Percentiles rank a stretch among this genome's conserved stretches.
Evolutionary conservation across 1,140 invertebrate genomes (phyloP).

Genomic region (Euwallacea similis): DNA sequence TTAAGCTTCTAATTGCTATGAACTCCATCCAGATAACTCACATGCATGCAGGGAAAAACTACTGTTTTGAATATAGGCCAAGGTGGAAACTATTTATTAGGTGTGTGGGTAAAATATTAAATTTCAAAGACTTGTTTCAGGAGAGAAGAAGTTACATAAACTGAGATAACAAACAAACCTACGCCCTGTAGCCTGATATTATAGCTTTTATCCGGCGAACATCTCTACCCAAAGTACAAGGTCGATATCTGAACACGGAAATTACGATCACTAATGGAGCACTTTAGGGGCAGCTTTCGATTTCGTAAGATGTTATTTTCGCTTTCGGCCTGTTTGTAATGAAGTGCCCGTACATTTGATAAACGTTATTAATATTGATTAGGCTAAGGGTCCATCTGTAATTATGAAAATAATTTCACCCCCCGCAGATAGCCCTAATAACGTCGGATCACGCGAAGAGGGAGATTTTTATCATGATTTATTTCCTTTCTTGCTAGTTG

Average conservation of each 20-base stretch:
- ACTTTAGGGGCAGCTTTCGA: slow-evolving; percentile 23
- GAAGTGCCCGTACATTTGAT: slow-evolving; percentile 31
- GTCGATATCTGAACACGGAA: slow-evolving; percentile 21
- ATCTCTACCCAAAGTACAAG: slow-evolving; percentile 12
- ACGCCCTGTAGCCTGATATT: background rate
- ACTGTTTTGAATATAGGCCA: too few relatives aligned
- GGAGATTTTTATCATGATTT: slow-evolving; percentile 24
- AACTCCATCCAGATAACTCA: too few relatives aligned
- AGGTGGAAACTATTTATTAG: too few relatives aligned
- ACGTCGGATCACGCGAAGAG: slow-evolving; percentile 18
- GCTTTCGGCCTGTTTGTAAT: slow-evolving; percentile 19
- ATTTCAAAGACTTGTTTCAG: background rate
- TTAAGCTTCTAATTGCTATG: too few relatives aligned
- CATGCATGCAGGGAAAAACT: too few relatives aligned
- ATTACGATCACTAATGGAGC: slow-evolving; percentile 27
- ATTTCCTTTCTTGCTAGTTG: slow-evolving; percentile 16
- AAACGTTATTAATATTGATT: slow-evolving; percentile 32
- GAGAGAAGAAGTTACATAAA: slow-evolving; percentile 2
- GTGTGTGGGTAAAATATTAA: too few relatives aligned
- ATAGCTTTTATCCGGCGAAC: slow-evolving; percentile 14
- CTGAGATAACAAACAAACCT: background rate
- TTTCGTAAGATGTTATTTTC: slow-evolving; percentile 31
- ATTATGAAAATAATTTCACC: slow-evolving; percentile 32
- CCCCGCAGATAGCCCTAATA: slow-evolving; percentile 27
- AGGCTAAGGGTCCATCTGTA: slow-evolving; percentile 25